phyloP scores from a whole-genome alignment of 1,140 invertebrate genomes.

The Euschistus heros region DNA sequence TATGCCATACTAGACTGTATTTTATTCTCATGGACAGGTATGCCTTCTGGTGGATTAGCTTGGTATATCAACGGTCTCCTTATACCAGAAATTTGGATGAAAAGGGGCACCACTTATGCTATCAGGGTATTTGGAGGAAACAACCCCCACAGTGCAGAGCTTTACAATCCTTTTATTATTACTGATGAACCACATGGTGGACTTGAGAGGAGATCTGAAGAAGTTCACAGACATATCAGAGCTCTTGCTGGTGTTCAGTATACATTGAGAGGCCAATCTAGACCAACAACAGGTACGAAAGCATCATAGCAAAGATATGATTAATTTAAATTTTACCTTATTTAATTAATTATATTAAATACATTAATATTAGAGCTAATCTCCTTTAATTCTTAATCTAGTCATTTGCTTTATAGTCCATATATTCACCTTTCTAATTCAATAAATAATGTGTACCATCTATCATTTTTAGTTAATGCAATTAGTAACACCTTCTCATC shows the following conservation, averaged over 20 bases:
- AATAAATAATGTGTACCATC: too few species aligned
- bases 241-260: slow-evolving; percentile 80
- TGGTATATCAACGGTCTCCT: slow-evolving; percentile 86
- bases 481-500: too few species aligned
- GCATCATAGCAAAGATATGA: neutral
- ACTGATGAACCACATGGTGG: slow-evolving; percentile 77
- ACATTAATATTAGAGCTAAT: neutral
- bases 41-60: slow-evolving; percentile 46
- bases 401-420: too few species aligned
- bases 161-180: slow-evolving; percentile 87
- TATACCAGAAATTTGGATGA: slow-evolving; percentile 74
- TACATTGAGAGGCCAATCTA: slow-evolving; percentile 62
- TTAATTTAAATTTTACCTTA: too few species aligned
- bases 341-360: neutral
- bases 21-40: slow-evolving; percentile 32
- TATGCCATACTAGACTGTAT: too few species aligned
- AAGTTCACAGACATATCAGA: slow-evolving; percentile 55
- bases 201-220: slow-evolving; percentile 59
- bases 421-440: too few species aligned
- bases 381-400: too few species aligned
- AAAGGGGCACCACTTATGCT: slow-evolving; percentile 71
- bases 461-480: too few species aligned
- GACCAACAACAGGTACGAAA: slow-evolving; percentile 54
- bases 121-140: slow-evolving; percentile 70
- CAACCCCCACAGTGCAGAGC: slow-evolving; percentile 74